phyloP scores from a whole-genome alignment of 1,140 invertebrate genomes.

The Psix sp. region DNA sequence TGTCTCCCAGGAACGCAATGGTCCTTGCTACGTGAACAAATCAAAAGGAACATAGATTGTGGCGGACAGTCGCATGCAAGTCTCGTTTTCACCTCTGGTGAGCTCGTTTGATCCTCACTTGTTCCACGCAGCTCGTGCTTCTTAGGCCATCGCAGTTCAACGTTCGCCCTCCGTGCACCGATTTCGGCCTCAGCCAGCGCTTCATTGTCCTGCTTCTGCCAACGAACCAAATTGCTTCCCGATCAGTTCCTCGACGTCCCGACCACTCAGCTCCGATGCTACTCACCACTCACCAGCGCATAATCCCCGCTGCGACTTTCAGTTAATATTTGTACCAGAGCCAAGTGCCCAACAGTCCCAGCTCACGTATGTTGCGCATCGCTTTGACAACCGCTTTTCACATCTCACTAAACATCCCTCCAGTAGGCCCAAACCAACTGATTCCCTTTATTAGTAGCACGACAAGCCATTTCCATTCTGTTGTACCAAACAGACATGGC shows the following conservation, averaged over 20 bases:
- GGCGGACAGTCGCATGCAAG: slow-evolving; percentile 18
- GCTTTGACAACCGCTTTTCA: too few relatives aligned
- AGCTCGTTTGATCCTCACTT: slow-evolving; percentile 18
- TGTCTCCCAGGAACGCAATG: not conserved
- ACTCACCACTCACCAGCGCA: too few relatives aligned
- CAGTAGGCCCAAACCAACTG: slow-evolving; percentile 1
- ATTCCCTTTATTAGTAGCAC: slow-evolving; percentile 27
- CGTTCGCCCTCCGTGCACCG: slow-evolving; percentile 1
- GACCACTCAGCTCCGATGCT: too few relatives aligned
- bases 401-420: slow-evolving; percentile 19
- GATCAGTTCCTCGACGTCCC: too few relatives aligned
- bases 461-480: slow-evolving; percentile 33
- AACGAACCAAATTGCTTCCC: too few relatives aligned
- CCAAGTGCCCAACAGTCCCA: too few relatives aligned
- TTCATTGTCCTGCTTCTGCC: not conserved
- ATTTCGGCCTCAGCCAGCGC: not conserved
- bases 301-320: too few relatives aligned
- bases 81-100: slow-evolving; percentile 23
- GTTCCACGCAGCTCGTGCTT: slow-evolving; percentile 12
- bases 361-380: not conserved
- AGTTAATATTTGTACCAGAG: too few relatives aligned
- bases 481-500: slow-evolving; percentile 38
- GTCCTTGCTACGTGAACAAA: slow-evolving; percentile 14
- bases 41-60: slow-evolving; percentile 30
- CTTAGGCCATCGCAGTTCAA: slow-evolving; percentile 20